A percentile compares a stretch with the other conserved stretches of the same genome.
These are phyloP conservation scores for Aspidapion aeneum DNA, from an alignment of 2,888 invertebrate genomes.

Conservation along the genomic window DNA sequence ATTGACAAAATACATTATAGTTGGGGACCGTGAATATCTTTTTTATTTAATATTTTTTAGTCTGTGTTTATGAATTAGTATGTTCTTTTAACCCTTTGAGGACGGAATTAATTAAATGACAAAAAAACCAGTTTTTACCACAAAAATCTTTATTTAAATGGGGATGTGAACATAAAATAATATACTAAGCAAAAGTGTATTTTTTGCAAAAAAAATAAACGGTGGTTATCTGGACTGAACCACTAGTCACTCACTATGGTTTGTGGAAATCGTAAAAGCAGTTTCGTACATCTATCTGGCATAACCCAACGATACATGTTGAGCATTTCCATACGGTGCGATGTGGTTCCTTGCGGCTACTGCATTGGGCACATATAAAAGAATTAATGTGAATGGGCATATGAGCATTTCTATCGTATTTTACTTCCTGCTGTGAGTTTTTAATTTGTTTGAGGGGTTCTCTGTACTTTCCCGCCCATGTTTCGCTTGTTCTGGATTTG, in stretches of 20 bases:
- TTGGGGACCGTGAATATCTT: too few species aligned
- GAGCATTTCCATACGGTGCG: conserved; percentile 2
- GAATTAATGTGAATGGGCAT: conserved; percentile 1
- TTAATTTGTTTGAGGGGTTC: neutral
- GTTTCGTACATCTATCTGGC: neutral
- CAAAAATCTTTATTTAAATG: too few species aligned
- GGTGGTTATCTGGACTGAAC: neutral
- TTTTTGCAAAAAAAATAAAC: neutral
- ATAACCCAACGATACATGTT: neutral
- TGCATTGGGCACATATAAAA: conserved; percentile 1
- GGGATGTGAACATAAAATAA: too few species aligned
- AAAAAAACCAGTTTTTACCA: too few species aligned
- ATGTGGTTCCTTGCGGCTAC: conserved; percentile 4
- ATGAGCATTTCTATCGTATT: conserved; percentile 2
- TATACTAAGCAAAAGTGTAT: too few species aligned
- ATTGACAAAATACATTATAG: too few species aligned
- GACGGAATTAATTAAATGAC: too few species aligned
- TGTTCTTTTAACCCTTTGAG: too few species aligned
- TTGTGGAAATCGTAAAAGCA: conserved; percentile 1
- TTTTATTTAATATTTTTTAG: too few species aligned
- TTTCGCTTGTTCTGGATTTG: neutral
- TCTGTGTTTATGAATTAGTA: too few species aligned
- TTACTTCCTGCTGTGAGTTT: conserved; percentile 2
- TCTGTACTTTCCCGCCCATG: conserved; percentile 1
- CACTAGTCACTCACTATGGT: neutral